These are phyloP conservation scores for Hyla sarda DNA, from an alignment of 2,113 vertebrate genomes.

Conservation along the genomic window DNA sequence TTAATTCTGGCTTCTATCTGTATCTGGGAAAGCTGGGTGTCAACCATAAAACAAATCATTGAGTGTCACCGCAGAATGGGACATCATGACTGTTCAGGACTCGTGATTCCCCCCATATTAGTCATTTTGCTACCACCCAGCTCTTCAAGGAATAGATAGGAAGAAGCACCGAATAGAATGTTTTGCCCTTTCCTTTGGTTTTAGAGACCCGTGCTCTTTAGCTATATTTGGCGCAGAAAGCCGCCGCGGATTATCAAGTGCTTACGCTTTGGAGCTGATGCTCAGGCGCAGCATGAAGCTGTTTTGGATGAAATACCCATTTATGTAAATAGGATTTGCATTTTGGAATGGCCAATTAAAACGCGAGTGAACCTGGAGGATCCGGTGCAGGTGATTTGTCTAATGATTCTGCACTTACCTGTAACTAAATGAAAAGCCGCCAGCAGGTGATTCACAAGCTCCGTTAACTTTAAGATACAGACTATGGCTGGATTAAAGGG, in stretches of 20 bases:
- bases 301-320: constrained; percentile 1
- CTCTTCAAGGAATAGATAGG: background rate
- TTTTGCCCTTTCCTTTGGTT: background rate
- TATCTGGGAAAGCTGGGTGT: background rate
- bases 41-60: background rate
- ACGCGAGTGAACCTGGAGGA: constrained; percentile 4
- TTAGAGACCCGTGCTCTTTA: background rate
- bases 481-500: background rate
- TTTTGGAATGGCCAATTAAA: constrained; percentile 29
- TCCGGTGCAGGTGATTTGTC: background rate
- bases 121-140: background rate
- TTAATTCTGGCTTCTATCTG: background rate
- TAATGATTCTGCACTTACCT: constrained; percentile 11
- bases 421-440: background rate
- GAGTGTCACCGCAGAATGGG: background rate
- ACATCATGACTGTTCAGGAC: too few relatives aligned
- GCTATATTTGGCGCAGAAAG: background rate
- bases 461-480: background rate
- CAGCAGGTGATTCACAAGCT: background rate
- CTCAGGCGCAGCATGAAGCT: background rate
- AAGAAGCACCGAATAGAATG: background rate
- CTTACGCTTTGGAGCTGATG: background rate
- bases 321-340: background rate
- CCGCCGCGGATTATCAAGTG: background rate
- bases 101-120: background rate